Base-by-base conservation (phyloP, 2,888 invertebrate genomes). In the Nasonia oneida region DNA sequence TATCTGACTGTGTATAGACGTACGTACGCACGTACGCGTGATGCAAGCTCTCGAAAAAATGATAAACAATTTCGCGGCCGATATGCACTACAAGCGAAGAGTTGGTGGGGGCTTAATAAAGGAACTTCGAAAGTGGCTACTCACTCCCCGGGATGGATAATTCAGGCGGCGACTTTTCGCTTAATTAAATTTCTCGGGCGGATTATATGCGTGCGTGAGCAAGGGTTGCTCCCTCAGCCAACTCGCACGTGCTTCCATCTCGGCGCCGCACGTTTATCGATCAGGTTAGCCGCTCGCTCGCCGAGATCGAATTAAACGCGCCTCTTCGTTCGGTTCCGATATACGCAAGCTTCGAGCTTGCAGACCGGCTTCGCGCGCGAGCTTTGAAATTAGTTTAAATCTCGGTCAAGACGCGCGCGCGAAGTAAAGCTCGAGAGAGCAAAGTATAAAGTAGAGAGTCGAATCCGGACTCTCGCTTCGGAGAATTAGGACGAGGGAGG, bases 101-200 rank as follows among this genome's bases (percentile, higher is more conserved):
- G 50, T 75, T 75, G 39, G 50, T 29, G 15, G 18, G 81, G 71
- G 50, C 29, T 85, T 81, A 76, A 85, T 85, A 77, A 85, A 85
- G 50, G 81, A 77, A 81, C 39, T 81, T 78, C 73, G 42, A 64
- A 81, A 85, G 77, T 50, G 73, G n/a, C 85, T 39, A 73, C 73
- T 78, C 57, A 57, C 10, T 18, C 23, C n/a, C n/a, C 8, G n/a
- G 23, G 67, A 23, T 61, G 8, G 29, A 61, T 47, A 61, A 84
- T 84, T 70, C 42, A 3, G 1, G 76, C 70, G 39, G 57, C 1
- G 57, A 61, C 57, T 80, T 84, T 84, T 84, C 39, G 79, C 79
- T 80, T 84, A 79, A 84, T 84, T 79, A 84, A 79, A 84, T 84
- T 79, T 80, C 73, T 61, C 47, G 18, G 3, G 67, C 14, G 15